A percentile compares a stretch with the other conserved stretches of the same genome.
These are phyloP conservation scores for Brachyrhaphis roseni DNA, from an alignment of 2,797 vertebrate genomes.

Conservation along the genomic window DNA sequence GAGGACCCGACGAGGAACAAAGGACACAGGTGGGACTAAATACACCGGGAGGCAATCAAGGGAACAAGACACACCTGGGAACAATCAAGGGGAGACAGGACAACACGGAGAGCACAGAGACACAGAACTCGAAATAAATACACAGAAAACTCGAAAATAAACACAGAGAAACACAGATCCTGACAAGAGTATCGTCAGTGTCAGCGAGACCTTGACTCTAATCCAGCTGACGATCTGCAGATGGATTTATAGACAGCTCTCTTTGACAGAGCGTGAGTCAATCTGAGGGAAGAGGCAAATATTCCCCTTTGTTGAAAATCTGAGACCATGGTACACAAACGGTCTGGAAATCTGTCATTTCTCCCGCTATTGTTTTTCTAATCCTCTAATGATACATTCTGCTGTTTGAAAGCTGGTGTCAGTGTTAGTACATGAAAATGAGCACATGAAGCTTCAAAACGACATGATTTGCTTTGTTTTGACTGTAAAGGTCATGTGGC, in stretches of 20 bases:
- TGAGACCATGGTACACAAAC: not conserved
- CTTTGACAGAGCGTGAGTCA: not conserved
- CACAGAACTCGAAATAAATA: too few relatives aligned
- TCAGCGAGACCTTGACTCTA: not conserved
- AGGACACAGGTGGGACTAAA: too few relatives aligned
- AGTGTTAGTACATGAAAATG: not conserved
- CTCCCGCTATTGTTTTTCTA: not conserved
- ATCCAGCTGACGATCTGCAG: not conserved
- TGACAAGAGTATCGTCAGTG: not conserved
- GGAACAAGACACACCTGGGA: too few relatives aligned
- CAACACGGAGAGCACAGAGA: too few relatives aligned
- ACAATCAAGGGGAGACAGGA: too few relatives aligned
- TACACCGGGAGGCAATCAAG: too few relatives aligned
- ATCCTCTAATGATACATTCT: not conserved
- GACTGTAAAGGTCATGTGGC: not conserved
- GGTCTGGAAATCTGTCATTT: not conserved
- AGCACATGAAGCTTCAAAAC: not conserved
- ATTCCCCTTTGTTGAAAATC: not conserved
- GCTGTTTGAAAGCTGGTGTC: not conserved
- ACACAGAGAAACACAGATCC: too few relatives aligned
- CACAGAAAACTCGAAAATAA: too few relatives aligned
- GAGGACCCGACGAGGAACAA: too few relatives aligned
- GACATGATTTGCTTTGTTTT: not conserved
- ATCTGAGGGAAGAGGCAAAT: not conserved
- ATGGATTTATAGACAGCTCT: not conserved